Percentiles rank a stretch among this genome's conserved stretches.
Evolutionary conservation across 2,888 invertebrate species (phyloP).

Genomic region (Myopa tessellatipennis): DNA sequence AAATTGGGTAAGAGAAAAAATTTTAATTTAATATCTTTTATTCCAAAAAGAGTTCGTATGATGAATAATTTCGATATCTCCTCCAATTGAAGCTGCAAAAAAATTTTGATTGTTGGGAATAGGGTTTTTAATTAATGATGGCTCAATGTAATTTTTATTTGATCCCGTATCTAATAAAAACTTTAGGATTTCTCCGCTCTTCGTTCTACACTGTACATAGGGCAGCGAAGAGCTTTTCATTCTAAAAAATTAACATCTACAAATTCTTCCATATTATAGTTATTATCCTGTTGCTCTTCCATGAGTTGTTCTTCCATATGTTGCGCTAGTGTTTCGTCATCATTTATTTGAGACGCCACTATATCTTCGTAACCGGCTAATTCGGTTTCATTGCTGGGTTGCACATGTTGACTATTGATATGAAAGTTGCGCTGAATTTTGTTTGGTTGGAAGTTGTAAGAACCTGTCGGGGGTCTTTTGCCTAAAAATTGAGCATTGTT

Average conservation of each 20-base stretch:
- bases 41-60: neutral
- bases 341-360: no score
- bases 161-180: slow-evolving; percentile 2
- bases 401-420: no score
- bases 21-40: slow-evolving; percentile 27
- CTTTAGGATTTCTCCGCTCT: neutral
- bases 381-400: no score
- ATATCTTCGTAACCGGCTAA: no score
- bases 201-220: neutral
- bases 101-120: neutral
- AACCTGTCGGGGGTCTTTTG: neutral
- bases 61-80: neutral
- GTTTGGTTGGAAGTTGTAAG: neutral
- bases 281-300: no score
- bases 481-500: neutral
- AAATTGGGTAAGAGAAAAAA: slow-evolving; percentile 40
- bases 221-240: neutral
- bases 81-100: neutral
- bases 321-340: no score
- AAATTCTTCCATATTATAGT: no score
- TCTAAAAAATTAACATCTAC: neutral
- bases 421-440: no score
- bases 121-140: neutral
- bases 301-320: no score
- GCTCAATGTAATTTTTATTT: neutral